Evolutionary conservation across 2,888 invertebrate species (phyloP), one percentile per base, ranked within the genome.

Genomic region (Rhopalosiphum nymphaeae): DNA sequence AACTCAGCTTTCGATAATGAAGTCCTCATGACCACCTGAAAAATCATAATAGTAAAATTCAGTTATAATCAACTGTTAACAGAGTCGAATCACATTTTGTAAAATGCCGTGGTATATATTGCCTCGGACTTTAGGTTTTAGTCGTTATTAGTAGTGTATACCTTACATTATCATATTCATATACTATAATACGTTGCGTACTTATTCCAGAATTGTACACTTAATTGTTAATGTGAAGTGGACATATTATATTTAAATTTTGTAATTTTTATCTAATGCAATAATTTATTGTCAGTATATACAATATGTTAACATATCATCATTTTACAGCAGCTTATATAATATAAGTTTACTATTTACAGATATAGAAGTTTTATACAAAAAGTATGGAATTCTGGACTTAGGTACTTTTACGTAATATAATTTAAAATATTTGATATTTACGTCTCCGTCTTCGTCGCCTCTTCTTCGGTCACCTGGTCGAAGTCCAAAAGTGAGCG

Each of bases 1-100:
- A 99, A 99, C 96, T 99, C 99, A 91, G 98, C 97, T 95, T 98
- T 98, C 0, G 98, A 98, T 94, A 99, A 96, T 0, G 98, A 98
- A 0, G 99, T 99, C 91, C 98, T 96, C 99, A 99, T 99, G 0
- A 98, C 98, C 94, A 98, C 96, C 94, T 94, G n/a, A 4, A 61
- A 7, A 84, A n/a, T 86, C 0, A 29, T 46, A 86, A 29, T 25
- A 86, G 4, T 46, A 11, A 16, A 29, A 46, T 46, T 86, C 4
- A 86, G 29, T 36, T 49, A 36, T 67, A 5, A 67, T 67, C n/a
- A 67, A 61, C 11, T 61, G 29, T 61, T 9, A 29, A 61, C 11
- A n/a, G 29, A n/a, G 29, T n/a, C 9, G 29, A 61, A 29, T 11
- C 29, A 16, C 29, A 61, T 11, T 0, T 57, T 57, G 25, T 10